Conservation (phyloP, 92 coral and sea anemone species). For the Epizoanthus stellaris region DNA sequence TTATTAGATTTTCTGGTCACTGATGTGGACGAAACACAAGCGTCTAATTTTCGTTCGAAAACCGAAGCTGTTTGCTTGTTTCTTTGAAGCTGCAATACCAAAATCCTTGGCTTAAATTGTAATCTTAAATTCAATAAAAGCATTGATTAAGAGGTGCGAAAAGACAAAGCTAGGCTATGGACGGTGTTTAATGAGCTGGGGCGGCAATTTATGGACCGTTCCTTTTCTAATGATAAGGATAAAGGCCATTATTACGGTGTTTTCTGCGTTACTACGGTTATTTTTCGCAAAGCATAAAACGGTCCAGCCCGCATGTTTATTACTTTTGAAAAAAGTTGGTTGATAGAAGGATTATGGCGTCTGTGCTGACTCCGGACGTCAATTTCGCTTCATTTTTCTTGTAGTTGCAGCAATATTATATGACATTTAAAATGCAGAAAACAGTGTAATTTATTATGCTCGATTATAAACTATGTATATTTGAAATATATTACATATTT, state of each 20-base stretch:
- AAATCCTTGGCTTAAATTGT: neutral
- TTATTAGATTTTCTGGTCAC: too few relatives aligned
- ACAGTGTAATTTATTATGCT: conserved; percentile 18
- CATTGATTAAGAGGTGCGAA: conserved; percentile 23
- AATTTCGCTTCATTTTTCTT: conserved; percentile 3
- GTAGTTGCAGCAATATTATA: conserved; percentile 14
- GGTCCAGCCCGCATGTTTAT: neutral
- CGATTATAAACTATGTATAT: conserved; percentile 34
- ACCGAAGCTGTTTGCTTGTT: neutral
- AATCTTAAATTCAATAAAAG: neutral
- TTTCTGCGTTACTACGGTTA: conserved; percentile 17
- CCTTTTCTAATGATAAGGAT: conserved; percentile 9
- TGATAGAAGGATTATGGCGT: neutral
- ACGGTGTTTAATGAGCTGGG: conserved; percentile 4
- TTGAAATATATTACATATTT: neutral
- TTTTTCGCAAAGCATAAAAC: neutral
- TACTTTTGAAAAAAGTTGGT: neutral
- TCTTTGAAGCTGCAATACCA: neutral
- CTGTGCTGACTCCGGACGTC: neutral
- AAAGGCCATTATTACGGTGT: neutral
- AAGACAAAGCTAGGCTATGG: neutral
- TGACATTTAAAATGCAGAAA: neutral
- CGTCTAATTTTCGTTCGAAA: too few relatives aligned
- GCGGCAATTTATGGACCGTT: neutral
- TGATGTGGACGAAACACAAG: too few relatives aligned